Conservation (phyloP, 2,113 vertebrate species). For the Mus pahari region DNA sequence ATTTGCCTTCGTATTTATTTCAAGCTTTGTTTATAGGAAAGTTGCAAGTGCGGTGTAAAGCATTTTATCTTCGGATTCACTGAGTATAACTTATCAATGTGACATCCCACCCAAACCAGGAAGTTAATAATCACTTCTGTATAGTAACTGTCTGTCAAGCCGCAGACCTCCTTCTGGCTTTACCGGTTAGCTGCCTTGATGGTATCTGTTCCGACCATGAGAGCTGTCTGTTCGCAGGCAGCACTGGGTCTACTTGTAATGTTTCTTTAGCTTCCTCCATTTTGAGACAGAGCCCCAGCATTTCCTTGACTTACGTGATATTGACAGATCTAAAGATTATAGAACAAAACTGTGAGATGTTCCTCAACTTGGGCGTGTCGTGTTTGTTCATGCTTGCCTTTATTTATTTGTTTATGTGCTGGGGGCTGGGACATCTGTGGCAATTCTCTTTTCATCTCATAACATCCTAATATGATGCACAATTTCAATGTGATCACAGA, state of each 20-base stretch:
- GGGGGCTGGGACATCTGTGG: too few relatives aligned
- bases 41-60: background rate
- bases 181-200: background rate
- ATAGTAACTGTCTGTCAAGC: background rate
- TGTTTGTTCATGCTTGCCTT: background rate
- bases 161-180: background rate
- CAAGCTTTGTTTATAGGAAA: background rate
- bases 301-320: background rate
- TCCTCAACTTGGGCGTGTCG: background rate
- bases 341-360: background rate
- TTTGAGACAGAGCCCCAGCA: background rate
- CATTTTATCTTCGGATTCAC: background rate
- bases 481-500: too few relatives aligned
- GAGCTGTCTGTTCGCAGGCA: background rate
- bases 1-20: background rate
- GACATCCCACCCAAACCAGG: background rate
- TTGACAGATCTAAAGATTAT: background rate
- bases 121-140: background rate
- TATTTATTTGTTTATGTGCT: too few relatives aligned
- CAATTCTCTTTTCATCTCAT: too few relatives aligned
- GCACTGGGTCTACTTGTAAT: background rate
- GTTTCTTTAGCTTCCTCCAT: background rate
- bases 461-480: too few relatives aligned
- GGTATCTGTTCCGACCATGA: background rate
- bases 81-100: background rate